Conservation (phyloP, 2,888 invertebrate species). For the Lithophane leautieri region DNA sequence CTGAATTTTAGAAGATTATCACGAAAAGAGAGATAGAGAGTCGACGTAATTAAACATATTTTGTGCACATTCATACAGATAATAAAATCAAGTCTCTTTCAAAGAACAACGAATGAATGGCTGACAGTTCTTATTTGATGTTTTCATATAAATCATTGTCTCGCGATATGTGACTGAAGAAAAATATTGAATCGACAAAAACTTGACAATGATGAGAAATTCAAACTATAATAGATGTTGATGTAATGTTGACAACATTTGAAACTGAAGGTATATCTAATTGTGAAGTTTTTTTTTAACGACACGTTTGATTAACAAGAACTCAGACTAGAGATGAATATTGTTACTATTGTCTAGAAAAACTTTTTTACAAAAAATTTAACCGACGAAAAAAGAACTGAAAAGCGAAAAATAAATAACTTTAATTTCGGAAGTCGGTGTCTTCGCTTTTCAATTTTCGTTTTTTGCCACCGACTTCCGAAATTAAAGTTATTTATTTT, state of each 20-base stretch:
- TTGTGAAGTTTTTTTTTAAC: constrained; percentile 41
- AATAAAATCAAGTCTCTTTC: constrained; percentile 4
- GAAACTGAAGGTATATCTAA: constrained; percentile 19
- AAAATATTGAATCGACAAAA: constrained; percentile 44
- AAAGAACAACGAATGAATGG: constrained; percentile 17
- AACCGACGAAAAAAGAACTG: too few species aligned
- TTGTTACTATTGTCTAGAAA: constrained; percentile 31
- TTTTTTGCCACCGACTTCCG: too few species aligned
- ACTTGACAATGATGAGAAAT: constrained; percentile 48
- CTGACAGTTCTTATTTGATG: constrained; percentile 32
- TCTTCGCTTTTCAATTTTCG: too few species aligned
- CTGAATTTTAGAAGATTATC: background rate
- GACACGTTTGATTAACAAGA: constrained; percentile 29
- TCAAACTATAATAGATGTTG: constrained; percentile 22
- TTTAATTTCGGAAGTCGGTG: too few species aligned
- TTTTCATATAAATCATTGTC: constrained; percentile 40
- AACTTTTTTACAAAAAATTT: too few species aligned
- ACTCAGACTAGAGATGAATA: background rate
- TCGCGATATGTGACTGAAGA: constrained; percentile 6
- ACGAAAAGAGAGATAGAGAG: background rate
- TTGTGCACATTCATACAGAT: background rate
- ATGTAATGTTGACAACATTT: constrained; percentile 21
- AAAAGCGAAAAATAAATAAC: too few species aligned
- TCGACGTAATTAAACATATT: background rate
- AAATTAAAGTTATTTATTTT: too few species aligned